Percentiles rank a stretch among this genome's conserved stretches.
These are phyloP conservation scores for Bovichtus diacanthus DNA, from an alignment of 2,797 vertebrate genomes.

Conservation along the genomic window DNA sequence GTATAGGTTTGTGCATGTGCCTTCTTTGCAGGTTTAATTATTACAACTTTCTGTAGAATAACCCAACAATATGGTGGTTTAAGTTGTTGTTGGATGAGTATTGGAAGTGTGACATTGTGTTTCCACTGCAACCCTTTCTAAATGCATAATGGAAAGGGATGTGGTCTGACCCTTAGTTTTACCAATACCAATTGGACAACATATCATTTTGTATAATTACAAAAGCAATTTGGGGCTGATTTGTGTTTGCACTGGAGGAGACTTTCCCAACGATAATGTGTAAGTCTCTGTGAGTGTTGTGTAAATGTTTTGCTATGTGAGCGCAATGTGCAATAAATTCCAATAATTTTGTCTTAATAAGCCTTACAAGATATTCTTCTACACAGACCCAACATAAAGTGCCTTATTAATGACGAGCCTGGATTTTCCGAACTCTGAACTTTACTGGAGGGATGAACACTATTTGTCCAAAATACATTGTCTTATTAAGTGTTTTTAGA, in stretches of 20 bases:
- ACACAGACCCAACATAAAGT: not conserved
- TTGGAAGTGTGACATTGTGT: not conserved
- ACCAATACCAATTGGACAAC: not conserved
- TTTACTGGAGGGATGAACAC: not conserved
- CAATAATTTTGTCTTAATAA: not conserved
- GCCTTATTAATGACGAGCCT: not conserved
- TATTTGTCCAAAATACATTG: not conserved
- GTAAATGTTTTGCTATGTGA: not conserved
- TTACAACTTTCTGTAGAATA: slow-evolving; percentile 2
- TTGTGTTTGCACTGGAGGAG: not conserved
- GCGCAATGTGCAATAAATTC: not conserved
- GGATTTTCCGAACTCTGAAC: not conserved
- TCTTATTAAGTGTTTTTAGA: not conserved
- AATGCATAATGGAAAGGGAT: not conserved
- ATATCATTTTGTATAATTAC: not conserved
- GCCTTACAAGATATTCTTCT: not conserved
- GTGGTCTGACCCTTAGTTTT: not conserved
- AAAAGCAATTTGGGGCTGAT: not conserved
- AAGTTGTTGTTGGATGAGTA: not conserved
- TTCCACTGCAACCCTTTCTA: not conserved
- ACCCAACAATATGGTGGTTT: not conserved
- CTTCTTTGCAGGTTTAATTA: slow-evolving; percentile 23
- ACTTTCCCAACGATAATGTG: not conserved
- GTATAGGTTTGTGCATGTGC: slow-evolving; percentile 21
- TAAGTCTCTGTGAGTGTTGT: not conserved